phyloP scores from a whole-genome alignment of 2,888 invertebrate genomes.

The Acronicta alni region DNA sequence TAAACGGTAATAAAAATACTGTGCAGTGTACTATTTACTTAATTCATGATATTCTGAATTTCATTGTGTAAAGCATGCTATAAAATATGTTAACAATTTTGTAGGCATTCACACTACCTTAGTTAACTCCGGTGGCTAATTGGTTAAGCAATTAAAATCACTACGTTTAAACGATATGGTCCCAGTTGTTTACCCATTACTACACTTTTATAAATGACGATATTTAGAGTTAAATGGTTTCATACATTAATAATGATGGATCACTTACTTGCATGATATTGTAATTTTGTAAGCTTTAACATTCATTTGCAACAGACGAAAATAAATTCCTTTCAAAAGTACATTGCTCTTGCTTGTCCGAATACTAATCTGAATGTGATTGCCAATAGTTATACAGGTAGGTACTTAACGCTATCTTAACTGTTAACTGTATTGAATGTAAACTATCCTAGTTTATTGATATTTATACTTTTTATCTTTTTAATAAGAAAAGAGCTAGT shows the following conservation, averaged over 20 bases:
- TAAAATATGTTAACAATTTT: conserved; percentile 21
- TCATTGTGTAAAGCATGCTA: conserved; percentile 9
- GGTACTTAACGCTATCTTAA: too few species aligned
- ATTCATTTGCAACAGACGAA: neutral
- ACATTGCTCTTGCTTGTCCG: neutral
- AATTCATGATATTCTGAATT: too few species aligned
- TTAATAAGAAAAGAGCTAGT: conserved; percentile 1
- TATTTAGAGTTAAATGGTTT: conserved; percentile 10
- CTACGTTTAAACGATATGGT: conserved; percentile 41
- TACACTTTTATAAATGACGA: conserved; percentile 24
- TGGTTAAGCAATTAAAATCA: conserved; percentile 55
- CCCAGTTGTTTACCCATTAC: conserved; percentile 35
- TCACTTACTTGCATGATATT: too few species aligned
- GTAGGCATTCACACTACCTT: conserved; percentile 43
- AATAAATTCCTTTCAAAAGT: conserved; percentile 5
- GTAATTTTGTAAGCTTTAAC: too few species aligned
- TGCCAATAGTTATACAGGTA: neutral
- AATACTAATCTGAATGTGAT: neutral
- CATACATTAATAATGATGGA: neutral
- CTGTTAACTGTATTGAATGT: too few species aligned
- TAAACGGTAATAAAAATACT: too few species aligned
- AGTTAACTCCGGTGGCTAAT: conserved; percentile 43
- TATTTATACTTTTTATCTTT: too few species aligned
- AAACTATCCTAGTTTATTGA: too few species aligned
- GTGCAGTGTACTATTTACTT: too few species aligned